Evolutionary conservation across 1,140 invertebrate genomes (phyloP), one percentile per base, ranked within the genome.

Genomic region (Pogonus chalceus): DNA sequence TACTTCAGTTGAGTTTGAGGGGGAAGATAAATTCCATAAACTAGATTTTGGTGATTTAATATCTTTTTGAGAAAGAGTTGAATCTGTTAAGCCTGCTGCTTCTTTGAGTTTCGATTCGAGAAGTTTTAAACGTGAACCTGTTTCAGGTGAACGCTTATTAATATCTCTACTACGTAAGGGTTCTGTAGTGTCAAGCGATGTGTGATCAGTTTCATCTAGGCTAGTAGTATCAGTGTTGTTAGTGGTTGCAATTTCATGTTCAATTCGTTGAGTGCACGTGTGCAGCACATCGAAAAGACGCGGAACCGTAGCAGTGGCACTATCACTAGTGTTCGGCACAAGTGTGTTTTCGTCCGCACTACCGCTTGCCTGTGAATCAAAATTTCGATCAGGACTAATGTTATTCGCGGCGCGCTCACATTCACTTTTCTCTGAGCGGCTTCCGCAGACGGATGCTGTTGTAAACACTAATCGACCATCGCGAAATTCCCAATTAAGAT

Each of bases 51-150:
- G 9, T 12, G 3, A 4, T 4, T 16, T 12, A 14, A 23, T 51
- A 55, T 12, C 48, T 50, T n/a, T 46, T 57, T 26, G 46, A 50
- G 22, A 16, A 24, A 3, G n/a, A 24, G 20, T 54, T 2, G 43
- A 9, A 49, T 65, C 64, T 14, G 53, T 57, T 48, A 66, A 60
- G 7, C 63, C 64, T 7, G 47, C 47, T 20, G 67, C 63, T 49
- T 60, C 43, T 54, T 62, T 61, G 14, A 69, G 47, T 35, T 67
- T 69, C n/a, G 58, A 49, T 52, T 65, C 65, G 37, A 67, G 54
- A 52, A 61, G 55, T 43, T 63, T 65, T 14, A 68, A 43, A 4
- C 65, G 56, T 1, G 63, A 60, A 26, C 54, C 56, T 20, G 50
- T 55, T 23, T 66, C 60, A 9, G 58, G 58, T 16, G 52, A 39